Evolutionary conservation across 2,888 invertebrate genomes (phyloP).

Genomic region (Rhyacophila evoluta): DNA sequence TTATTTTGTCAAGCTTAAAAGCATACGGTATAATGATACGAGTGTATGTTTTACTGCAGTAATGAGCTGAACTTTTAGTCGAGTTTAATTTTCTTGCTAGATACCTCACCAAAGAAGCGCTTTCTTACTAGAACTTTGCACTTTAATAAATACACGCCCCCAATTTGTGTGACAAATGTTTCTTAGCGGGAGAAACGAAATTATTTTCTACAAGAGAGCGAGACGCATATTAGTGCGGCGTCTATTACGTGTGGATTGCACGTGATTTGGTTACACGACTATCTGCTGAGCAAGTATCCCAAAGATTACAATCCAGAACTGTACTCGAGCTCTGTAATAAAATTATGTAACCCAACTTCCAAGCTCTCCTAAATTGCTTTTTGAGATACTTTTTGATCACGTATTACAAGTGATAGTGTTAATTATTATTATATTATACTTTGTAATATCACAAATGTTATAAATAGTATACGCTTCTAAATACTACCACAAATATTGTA

Average conservation of each 20-base stretch:
- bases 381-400: no score
- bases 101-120: not conserved
- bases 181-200: constrained; percentile 17
- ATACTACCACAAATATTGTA: no score
- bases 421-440: no score
- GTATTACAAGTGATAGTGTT: no score
- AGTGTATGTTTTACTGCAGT: no score
- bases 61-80: not conserved
- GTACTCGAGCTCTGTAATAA: no score
- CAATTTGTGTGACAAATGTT: constrained; percentile 15
- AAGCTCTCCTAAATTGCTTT: no score
- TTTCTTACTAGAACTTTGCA: not conserved
- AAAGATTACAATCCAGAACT: not conserved
- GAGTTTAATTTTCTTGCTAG: not conserved
- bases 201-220: not conserved
- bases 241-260: constrained; percentile 26
- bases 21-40: no score
- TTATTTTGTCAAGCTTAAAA: no score
- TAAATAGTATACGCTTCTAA: no score
- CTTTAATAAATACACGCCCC: constrained; percentile 16
- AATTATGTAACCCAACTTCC: no score
- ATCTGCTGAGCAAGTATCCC: not conserved
- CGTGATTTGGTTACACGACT: constrained; percentile 2
- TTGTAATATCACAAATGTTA: no score
- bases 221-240: not conserved